A percentile compares a stretch with the other conserved stretches of the same genome.
These are phyloP conservation scores for Gortyna flavago DNA, from an alignment of 2,888 invertebrate genomes.

Conservation along the genomic window DNA sequence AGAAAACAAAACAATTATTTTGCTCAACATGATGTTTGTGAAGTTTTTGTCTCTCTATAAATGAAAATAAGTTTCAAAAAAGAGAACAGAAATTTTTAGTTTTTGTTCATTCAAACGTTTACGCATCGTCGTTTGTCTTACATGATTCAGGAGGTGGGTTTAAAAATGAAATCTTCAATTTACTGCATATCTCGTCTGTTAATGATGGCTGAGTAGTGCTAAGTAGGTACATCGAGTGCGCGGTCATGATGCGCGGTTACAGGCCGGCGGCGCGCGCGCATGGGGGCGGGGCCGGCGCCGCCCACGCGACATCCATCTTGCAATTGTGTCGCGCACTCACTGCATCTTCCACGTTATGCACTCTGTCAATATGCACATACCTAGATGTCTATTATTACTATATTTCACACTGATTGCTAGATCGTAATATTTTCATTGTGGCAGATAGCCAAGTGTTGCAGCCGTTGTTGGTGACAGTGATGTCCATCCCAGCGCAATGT, in stretches of 20 bases:
- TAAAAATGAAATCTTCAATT: background rate
- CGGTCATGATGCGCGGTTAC: constrained; percentile 12
- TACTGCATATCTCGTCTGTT: background rate
- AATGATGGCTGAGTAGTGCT: constrained; percentile 22
- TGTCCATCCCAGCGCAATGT: background rate
- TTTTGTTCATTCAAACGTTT: constrained; percentile 1
- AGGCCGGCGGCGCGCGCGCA: constrained; percentile 47
- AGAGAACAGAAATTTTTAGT: background rate
- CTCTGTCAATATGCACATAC: constrained; percentile 1
- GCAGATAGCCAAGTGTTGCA: background rate
- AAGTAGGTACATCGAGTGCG: background rate
- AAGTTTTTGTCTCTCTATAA: no score
- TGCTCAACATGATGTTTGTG: no score
- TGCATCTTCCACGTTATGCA: constrained; percentile 13
- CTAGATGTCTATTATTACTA: background rate
- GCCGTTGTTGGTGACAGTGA: background rate
- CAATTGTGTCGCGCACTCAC: constrained; percentile 50
- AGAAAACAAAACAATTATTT: no score
- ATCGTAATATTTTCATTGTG: background rate
- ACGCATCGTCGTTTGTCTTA: background rate
- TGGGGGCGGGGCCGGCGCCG: constrained; percentile 62
- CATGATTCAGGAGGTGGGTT: no score
- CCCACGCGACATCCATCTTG: constrained; percentile 62
- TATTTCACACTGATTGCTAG: constrained; percentile 1
- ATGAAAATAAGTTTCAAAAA: background rate